phyloP scores from a whole-genome alignment of 2,797 vertebrate species.

The Macropodus opercularis region DNA sequence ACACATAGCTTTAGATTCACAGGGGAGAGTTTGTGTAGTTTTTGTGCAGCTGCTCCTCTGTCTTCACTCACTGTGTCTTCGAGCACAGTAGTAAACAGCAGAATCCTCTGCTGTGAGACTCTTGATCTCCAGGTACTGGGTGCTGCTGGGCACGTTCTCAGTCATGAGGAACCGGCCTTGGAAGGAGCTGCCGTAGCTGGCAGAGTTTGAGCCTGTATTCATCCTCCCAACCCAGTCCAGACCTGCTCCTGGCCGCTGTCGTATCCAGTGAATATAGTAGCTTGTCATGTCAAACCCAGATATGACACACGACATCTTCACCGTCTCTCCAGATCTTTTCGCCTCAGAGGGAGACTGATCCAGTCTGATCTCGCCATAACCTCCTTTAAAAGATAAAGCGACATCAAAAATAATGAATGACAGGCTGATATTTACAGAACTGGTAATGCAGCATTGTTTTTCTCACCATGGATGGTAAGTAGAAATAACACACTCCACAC shows the following conservation, averaged over 20 bases:
- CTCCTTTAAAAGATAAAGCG: too few relatives aligned
- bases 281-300: not conserved
- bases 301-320: slow-evolving; percentile 16
- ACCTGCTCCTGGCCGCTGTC: not conserved
- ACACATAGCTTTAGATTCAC: too few relatives aligned
- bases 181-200: not conserved
- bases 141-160: slow-evolving; percentile 17
- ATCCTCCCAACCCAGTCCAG: slow-evolving; percentile 9
- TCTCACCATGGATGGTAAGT: slow-evolving; percentile 12
- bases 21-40: too few relatives aligned
- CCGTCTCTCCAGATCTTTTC: slow-evolving; percentile 22
- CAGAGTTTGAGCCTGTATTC: not conserved
- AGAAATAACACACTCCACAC: slow-evolving; percentile 14
- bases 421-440: not conserved
- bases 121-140: slow-evolving; percentile 17
- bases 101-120: slow-evolving; percentile 22
- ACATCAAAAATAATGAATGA: not conserved
- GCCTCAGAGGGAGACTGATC: slow-evolving; percentile 21
- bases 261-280: not conserved
- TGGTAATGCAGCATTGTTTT: not conserved
- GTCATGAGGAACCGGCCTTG: too few relatives aligned
- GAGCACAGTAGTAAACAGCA: slow-evolving; percentile 38
- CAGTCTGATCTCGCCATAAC: slow-evolving; percentile 19
- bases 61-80: slow-evolving; percentile 12
- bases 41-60: slow-evolving; percentile 10